Base-by-base conservation (phyloP, 2,797 vertebrate genomes). In the Diplodus puntazzo region DNA sequence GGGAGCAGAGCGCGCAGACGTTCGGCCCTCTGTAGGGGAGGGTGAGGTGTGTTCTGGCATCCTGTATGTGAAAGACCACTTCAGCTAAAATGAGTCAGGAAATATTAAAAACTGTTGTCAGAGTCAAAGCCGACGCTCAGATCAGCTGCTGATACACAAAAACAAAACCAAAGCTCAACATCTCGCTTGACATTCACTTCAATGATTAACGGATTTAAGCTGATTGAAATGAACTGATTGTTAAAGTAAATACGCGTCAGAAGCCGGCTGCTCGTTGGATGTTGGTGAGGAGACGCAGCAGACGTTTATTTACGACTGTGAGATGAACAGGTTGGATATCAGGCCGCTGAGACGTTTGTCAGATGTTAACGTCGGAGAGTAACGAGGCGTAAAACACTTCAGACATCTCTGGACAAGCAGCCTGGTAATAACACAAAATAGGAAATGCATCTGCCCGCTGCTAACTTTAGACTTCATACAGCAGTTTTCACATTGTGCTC, bases 381-480 rank as follows among this genome's bases (percentile, higher is more conserved):
- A 62, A 62, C 23, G 39, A 79, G 39, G 42, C 57, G 2, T 42
- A 4, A 63, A 63, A 67, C 52, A 2, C 12, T n/a, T 21, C 13
- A 2, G 34, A 48, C 50, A 20, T 72, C 48, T 72, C 42, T 64
- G 39, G 61, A 55, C 39, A 18, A 53, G 17, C 16, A 23, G 27
- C 50, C 57, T 43, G 43, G 54, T 30, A 45, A 43, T 48, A 58
- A 48, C 45, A 48, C 45, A 1, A 60, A 70, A 73, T 42, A 60
- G 62, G 50, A 78, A 70, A 65, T 57, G 64, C 42, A 61, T 77
- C 42, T 74, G 69, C 46, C 46, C 59, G 20, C 42, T 52, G 58
- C 77, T 79, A 72, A 76, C 61, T 83, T 16, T 73, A 75, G 75
- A 54, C 23, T 2, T 27, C 39, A 52, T 21, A 3, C 25, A 42